Conservation (phyloP, 2,797 vertebrate genomes). For the Clarias fuscus region DNA sequence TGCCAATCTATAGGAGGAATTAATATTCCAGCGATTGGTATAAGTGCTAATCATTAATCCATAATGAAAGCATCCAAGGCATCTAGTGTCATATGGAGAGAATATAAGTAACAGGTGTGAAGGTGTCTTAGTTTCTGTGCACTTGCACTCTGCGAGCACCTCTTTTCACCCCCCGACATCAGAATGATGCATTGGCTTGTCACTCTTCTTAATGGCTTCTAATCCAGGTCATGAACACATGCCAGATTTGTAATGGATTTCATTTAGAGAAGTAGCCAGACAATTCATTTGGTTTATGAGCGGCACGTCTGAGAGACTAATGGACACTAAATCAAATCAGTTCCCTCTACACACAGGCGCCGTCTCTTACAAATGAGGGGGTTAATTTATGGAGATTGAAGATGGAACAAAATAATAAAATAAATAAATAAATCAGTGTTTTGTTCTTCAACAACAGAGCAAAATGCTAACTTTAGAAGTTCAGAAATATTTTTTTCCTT, state of each 20-base stretch:
- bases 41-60: constrained; percentile 7
- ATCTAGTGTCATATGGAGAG: neutral
- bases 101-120: constrained; percentile 9
- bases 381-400: constrained; percentile 18
- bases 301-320: constrained; percentile 36
- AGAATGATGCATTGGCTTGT: constrained; percentile 46
- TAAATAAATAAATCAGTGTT: neutral
- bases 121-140: constrained; percentile 28
- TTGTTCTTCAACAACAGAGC: neutral
- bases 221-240: constrained; percentile 50
- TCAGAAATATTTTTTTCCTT: neutral
- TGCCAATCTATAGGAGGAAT: neutral
- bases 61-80: neutral
- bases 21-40: neutral
- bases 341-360: constrained; percentile 14
- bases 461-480: neutral
- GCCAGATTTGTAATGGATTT: constrained; percentile 52
- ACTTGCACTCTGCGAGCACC: constrained; percentile 24
- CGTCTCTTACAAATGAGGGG: constrained; percentile 20
- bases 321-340: constrained; percentile 46
- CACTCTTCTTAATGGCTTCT: constrained; percentile 42
- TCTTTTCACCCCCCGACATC: constrained; percentile 27
- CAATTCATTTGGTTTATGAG: constrained; percentile 48
- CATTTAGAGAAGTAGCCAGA: constrained; percentile 38
- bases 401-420: constrained; percentile 15